These are phyloP conservation scores for Whitmania pigra DNA, from an alignment of 1,140 invertebrate species.

Conservation along the genomic window DNA sequence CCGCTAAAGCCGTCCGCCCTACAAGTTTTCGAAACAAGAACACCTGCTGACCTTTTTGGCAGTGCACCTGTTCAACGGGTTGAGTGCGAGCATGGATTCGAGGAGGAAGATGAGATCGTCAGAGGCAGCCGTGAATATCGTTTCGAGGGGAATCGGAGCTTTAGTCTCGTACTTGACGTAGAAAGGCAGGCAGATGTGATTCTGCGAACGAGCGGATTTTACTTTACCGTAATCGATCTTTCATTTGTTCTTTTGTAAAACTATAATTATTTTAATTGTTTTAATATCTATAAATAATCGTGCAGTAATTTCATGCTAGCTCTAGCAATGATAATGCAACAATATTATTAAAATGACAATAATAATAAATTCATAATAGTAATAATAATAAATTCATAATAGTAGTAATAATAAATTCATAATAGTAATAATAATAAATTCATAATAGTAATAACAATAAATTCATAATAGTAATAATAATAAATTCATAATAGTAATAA, in stretches of 20 bases:
- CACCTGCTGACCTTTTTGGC: constrained; percentile 41
- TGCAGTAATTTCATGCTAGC: neutral
- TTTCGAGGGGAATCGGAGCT: constrained; percentile 64
- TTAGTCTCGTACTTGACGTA: constrained; percentile 83
- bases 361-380: too few species aligned
- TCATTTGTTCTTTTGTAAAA: neutral
- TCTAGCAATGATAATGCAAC: neutral
- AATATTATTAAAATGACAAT: neutral
- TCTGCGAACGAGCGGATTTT: constrained; percentile 43
- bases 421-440: neutral
- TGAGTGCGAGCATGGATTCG: constrained; percentile 62
- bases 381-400: too few species aligned
- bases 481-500: neutral
- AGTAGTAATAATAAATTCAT: too few species aligned
- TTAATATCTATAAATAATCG: neutral
- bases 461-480: too few species aligned
- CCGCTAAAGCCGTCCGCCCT: too few species aligned
- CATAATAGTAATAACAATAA: neutral
- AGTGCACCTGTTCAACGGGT: constrained; percentile 69
- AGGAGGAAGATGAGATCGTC: constrained; percentile 83
- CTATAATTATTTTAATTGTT: too few species aligned
- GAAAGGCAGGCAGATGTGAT: constrained; percentile 69
- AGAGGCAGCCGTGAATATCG: constrained; percentile 87
- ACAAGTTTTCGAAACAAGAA: too few species aligned
- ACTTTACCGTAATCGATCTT: neutral